A percentile compares a stretch with the other conserved stretches of the same genome.
These are phyloP conservation scores for Drosophila hydei DNA, from an alignment of 1,140 invertebrate species.

Conservation along the genomic window DNA sequence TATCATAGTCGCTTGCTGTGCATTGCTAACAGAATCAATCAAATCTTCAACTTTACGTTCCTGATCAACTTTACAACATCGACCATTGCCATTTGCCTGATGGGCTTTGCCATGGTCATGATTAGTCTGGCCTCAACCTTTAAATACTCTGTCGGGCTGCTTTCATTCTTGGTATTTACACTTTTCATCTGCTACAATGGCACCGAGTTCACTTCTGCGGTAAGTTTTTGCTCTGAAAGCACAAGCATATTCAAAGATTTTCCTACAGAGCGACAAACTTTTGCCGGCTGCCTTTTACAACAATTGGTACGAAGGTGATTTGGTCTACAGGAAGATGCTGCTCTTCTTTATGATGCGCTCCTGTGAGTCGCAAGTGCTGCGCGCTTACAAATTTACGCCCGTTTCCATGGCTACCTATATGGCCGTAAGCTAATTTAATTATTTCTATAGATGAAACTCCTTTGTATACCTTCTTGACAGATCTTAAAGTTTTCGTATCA, in stretches of 20 bases:
- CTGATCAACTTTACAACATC: slow-evolving; percentile 58
- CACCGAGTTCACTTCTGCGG: slow-evolving; percentile 46
- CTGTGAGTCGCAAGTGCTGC: slow-evolving; percentile 41
- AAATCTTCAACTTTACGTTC: slow-evolving; percentile 62
- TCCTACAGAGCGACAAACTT: slow-evolving; percentile 58
- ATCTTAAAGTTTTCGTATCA: slow-evolving; percentile 62
- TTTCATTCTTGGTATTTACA: slow-evolving; percentile 53
- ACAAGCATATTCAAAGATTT: background rate
- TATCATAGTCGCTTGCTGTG: slow-evolving; percentile 56
- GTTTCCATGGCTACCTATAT: slow-evolving; percentile 65
- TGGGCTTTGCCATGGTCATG: slow-evolving; percentile 63
- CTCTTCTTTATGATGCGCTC: slow-evolving; percentile 66
- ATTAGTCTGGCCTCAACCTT: slow-evolving; percentile 52
- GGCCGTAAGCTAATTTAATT: slow-evolving; percentile 43
- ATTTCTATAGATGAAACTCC: background rate
- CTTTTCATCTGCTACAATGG: slow-evolving; percentile 60
- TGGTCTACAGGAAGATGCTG: slow-evolving; percentile 62
- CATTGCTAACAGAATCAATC: slow-evolving; percentile 48
- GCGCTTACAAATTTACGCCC: slow-evolving; percentile 61
- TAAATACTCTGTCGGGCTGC: slow-evolving; percentile 56
- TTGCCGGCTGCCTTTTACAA: slow-evolving; percentile 64
- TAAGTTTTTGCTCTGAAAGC: slow-evolving; percentile 16
- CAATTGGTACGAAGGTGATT: slow-evolving; percentile 75
- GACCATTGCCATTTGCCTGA: slow-evolving; percentile 70
- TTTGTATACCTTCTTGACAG: slow-evolving; percentile 11